These are phyloP conservation scores for Machimus atricapillus DNA, from an alignment of 2,888 invertebrate genomes.

Conservation along the genomic window DNA sequence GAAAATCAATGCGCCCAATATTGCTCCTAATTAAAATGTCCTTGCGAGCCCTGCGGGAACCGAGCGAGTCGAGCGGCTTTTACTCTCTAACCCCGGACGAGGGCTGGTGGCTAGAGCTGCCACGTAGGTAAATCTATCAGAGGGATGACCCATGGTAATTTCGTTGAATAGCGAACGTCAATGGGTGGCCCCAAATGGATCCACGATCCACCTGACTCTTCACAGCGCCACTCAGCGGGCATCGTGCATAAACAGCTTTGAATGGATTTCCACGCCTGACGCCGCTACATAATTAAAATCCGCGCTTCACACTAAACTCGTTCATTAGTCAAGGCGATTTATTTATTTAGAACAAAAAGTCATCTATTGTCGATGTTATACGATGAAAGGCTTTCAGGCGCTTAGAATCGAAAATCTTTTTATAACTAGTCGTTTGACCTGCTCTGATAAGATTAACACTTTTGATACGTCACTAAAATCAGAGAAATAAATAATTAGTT, in stretches of 20 bases:
- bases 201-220: neutral
- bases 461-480: neutral
- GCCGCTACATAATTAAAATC: constrained; percentile 18
- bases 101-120: neutral
- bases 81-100: neutral
- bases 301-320: constrained; percentile 4
- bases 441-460: neutral
- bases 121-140: neutral
- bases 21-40: neutral
- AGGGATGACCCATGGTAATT: neutral
- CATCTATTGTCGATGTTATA: neutral
- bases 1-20: neutral
- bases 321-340: constrained; percentile 20
- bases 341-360: constrained; percentile 5
- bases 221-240: neutral
- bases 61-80: neutral
- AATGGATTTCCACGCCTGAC: neutral
- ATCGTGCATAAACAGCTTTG: neutral
- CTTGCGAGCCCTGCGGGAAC: neutral
- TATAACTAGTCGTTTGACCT: neutral
- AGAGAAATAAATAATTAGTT: too few species aligned
- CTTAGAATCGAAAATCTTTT: neutral
- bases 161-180: neutral
- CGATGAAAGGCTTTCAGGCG: neutral
- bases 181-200: neutral